Percentiles rank a stretch among this genome's conserved stretches.
Conservation (phyloP, 2,888 invertebrate species). For the Lutraria lutraria region DNA sequence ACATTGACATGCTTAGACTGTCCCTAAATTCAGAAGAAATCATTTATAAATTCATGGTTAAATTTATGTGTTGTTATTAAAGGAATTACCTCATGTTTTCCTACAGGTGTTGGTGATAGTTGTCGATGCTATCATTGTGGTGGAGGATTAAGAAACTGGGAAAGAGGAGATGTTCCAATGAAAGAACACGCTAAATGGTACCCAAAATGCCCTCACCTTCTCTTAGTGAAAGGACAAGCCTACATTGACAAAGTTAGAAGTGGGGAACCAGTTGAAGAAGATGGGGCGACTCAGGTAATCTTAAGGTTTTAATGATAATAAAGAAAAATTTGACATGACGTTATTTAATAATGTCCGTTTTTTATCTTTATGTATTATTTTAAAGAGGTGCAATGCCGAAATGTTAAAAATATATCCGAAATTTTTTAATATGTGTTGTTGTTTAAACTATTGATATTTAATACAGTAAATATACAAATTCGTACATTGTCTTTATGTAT, state of each 20-base stretch:
- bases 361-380: background rate
- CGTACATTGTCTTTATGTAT: background rate
- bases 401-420: background rate
- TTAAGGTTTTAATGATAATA: background rate
- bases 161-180: constrained; percentile 43
- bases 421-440: background rate
- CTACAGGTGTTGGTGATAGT: constrained; percentile 48
- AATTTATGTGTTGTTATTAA: background rate
- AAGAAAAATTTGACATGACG: too few species aligned
- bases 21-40: background rate
- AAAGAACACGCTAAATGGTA: constrained; percentile 56
- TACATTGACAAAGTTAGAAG: constrained; percentile 30
- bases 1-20: background rate
- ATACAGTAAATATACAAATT: background rate
- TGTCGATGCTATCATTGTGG: constrained; percentile 54
- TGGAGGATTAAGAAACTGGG: constrained; percentile 52
- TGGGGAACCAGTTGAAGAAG: constrained; percentile 44
- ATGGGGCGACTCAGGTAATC: background rate
- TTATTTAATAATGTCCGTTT: background rate
- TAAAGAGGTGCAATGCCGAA: too few species aligned
- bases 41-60: too few species aligned
- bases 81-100: background rate
- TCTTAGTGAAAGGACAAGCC: constrained; percentile 43
- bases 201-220: constrained; percentile 42
- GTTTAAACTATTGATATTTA: too few species aligned